Evolutionary conservation across 2,113 vertebrate species (phyloP).

Genomic region (Menidia beryllina): DNA sequence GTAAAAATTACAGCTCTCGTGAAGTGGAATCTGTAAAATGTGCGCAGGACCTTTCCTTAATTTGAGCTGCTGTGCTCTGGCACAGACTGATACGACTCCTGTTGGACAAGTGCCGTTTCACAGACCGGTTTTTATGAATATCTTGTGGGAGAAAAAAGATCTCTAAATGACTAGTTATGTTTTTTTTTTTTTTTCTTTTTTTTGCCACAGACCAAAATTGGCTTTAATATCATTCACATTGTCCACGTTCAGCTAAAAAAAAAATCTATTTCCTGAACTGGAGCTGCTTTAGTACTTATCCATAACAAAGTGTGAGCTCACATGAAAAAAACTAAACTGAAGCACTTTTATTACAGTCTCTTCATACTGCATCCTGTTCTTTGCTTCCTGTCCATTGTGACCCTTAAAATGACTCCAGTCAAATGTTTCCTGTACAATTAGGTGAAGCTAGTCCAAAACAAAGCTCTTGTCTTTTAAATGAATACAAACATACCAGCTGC

Average conservation of each 20-base stretch:
- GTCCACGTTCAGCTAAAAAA: constrained; percentile 12
- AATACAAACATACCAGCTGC: constrained; percentile 29
- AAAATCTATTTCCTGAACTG: not conserved
- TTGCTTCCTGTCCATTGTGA: not conserved
- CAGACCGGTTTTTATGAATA: constrained; percentile 35
- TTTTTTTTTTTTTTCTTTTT: constrained; percentile 19
- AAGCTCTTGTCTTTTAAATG: constrained; percentile 9
- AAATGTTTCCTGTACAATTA: not conserved
- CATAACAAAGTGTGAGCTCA: not conserved
- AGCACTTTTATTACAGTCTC: not conserved
- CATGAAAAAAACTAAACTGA: not conserved
- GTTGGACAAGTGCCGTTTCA: constrained; percentile 40
- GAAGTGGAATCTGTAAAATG: constrained; percentile 53
- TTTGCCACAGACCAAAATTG: constrained; percentile 4
- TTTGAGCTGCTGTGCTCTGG: constrained; percentile 55
- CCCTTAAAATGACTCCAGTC: not conserved
- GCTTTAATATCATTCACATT: not conserved
- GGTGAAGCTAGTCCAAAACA: not conserved
- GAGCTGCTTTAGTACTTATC: not conserved
- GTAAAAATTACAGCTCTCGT: constrained; percentile 54
- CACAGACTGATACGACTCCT: constrained; percentile 45
- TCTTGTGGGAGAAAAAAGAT: not conserved
- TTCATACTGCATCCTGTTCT: not conserved
- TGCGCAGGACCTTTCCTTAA: constrained; percentile 55
- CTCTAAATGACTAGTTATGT: not conserved